Evolutionary conservation across 37 sponge, comb jelly and placozoan genomes (phyloP).

Genomic region (Theonella swinhoei): DNA sequence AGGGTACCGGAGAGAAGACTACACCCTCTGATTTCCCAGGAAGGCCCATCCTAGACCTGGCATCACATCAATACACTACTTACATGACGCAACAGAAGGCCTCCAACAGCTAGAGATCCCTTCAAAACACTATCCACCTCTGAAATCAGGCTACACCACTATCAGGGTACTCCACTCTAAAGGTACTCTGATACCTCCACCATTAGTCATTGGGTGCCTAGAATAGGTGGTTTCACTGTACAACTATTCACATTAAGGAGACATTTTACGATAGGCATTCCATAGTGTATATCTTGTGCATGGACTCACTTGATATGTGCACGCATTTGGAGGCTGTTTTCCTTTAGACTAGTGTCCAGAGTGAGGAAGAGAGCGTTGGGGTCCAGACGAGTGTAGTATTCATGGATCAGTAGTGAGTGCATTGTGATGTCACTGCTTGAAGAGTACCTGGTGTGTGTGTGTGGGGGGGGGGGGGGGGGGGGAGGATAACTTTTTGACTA

Average conservation of each 20-base stretch:
- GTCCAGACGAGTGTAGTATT: slow-evolving; percentile 74
- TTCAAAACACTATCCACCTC: no score
- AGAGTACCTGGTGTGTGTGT: slow-evolving; percentile 17
- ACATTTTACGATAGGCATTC: no score
- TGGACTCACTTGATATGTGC: not conserved
- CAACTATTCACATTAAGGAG: no score
- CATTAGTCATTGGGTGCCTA: no score
- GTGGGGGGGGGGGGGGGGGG: not conserved
- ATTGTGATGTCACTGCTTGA: slow-evolving; percentile 65
- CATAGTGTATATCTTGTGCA: no score
- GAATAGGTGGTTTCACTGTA: no score
- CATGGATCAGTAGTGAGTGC: slow-evolving; percentile 87
- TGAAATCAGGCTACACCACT: not conserved
- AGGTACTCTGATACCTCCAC: no score
- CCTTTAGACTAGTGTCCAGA: slow-evolving; percentile 70
- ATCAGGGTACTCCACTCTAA: not conserved
- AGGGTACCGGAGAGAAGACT: slow-evolving; percentile 69
- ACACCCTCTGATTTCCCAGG: slow-evolving; percentile 80
- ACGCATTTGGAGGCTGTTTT: not conserved
- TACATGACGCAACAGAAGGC: not conserved
- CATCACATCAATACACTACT: not conserved
- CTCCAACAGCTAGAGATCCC: not conserved
- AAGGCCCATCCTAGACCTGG: slow-evolving; percentile 75
- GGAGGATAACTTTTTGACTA: not conserved
- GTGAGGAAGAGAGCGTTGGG: slow-evolving; percentile 74